Base-by-base conservation (phyloP, 2,797 vertebrate genomes). In the Poecilia velifera region DNA sequence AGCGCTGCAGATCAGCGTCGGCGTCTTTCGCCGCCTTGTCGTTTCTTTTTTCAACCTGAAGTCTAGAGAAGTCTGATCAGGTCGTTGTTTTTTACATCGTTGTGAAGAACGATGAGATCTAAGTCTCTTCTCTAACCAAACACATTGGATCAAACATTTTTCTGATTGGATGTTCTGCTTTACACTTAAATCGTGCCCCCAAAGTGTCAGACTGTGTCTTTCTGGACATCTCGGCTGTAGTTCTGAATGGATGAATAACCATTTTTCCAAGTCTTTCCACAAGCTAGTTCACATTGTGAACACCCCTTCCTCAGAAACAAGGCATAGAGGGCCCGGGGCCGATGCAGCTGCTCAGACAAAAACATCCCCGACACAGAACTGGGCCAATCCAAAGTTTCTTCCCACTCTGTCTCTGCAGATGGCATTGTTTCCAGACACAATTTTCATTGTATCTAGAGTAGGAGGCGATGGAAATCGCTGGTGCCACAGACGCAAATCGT, bases 371-470 rank as follows among this genome's bases (percentile, higher is more conserved):
- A 87, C 91, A 88, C 90, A 79, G 82, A 91, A 86, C 81, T 47
- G 84, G 87, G 86, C 89, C 87, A 86, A 85, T 91, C 93, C 84
- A 87, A 57, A 84, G 83, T 90, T 83, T 93, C 93, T 90, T 86
- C 92, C 93, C 92, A 92, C 93, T 92, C 90, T 79, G 90, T 91
- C 88, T 92, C 90, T 86, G 90, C 92, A 93, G 91, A 93, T 90
- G 89, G 87, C 93, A 92, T 95, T 96, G 94, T 95, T 93, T 91
- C 55, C 90, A 87, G 83, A 93, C 90, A 94, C 94, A 93, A 94
- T 94, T 93, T 94, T 92, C 94, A 94, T 95, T 95, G 94, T 96
- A 90, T 90, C 79, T 86, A 73, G 59, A 89, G 93, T 90, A 85
- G 92, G 91, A 94, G 92, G 93, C 88, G 90, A 90, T 91, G 92